phyloP scores from a whole-genome alignment of 2,888 invertebrate species.

The Cryptus viduatorius region DNA sequence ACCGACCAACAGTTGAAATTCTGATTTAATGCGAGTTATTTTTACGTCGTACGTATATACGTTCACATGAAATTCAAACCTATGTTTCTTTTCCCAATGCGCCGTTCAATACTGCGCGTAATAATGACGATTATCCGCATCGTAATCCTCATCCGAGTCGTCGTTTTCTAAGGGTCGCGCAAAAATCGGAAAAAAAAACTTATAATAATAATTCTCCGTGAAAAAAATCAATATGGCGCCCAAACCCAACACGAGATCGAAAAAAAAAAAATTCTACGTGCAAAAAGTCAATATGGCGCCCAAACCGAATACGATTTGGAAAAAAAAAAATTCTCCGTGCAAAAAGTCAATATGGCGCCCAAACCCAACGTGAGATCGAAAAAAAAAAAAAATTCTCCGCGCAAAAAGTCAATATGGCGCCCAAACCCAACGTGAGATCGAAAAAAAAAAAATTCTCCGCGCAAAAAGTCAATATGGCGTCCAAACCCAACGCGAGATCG shows the following conservation, averaged over 20 bases:
- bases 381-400: background rate
- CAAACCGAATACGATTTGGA: too few relatives aligned
- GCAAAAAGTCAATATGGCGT: too few relatives aligned
- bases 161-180: background rate
- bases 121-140: background rate
- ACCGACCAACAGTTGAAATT: conserved; percentile 38
- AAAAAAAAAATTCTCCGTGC: background rate
- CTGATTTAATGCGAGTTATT: conserved; percentile 27
- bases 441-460: conserved; percentile 10
- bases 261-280: too few relatives aligned
- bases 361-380: conserved; percentile 24
- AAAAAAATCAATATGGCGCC: conserved; percentile 4
- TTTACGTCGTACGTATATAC: background rate
- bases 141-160: background rate
- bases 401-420: conserved; percentile 8
- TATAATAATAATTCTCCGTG: background rate
- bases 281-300: too few relatives aligned
- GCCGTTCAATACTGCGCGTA: background rate
- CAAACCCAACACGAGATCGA: conserved; percentile 17
- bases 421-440: conserved; percentile 18
- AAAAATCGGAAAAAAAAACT: background rate
- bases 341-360: conserved; percentile 10
- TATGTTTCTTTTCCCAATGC: background rate
- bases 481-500: too few relatives aligned
- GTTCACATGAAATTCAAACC: background rate